Conservation (phyloP, 2,888 invertebrate species). For the Melangyna quadrimaculata region DNA sequence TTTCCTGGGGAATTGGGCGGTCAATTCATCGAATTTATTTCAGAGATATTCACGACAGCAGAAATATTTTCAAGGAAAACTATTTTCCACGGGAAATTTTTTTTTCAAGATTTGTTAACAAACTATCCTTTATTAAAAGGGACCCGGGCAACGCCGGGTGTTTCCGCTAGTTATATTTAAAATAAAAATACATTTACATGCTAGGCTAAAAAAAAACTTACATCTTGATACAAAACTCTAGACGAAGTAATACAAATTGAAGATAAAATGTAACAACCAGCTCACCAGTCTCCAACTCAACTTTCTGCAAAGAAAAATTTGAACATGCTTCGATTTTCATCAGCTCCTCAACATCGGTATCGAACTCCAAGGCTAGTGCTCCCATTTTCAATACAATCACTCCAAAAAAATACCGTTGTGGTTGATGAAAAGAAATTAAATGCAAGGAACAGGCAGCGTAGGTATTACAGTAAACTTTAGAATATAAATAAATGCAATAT, state of each 20-base stretch:
- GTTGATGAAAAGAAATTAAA: conserved; percentile 80
- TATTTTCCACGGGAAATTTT: no score
- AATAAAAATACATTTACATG: not conserved
- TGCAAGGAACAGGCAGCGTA: conserved; percentile 32
- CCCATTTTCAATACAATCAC: conserved; percentile 92
- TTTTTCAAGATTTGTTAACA: no score
- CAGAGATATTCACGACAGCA: no score
- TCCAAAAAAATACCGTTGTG: conserved; percentile 91
- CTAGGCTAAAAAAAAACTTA: not conserved
- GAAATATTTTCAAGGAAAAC: no score
- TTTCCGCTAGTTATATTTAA: no score
- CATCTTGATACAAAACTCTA: not conserved
- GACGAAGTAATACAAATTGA: not conserved
- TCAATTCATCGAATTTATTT: no score
- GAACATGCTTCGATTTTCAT: conserved; percentile 21
- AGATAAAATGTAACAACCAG: not conserved
- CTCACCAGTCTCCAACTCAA: not conserved
- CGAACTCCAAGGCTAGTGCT: conserved; percentile 85
- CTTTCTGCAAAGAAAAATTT: not conserved
- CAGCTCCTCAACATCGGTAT: conserved; percentile 31
- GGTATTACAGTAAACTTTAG: not conserved
- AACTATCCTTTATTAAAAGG: no score
- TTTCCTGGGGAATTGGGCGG: no score
- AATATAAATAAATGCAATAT: not conserved
- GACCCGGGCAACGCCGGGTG: no score